These are phyloP conservation scores for Brachionus manjavacas DNA, from an alignment of 1,140 invertebrate species.

Conservation along the genomic window DNA sequence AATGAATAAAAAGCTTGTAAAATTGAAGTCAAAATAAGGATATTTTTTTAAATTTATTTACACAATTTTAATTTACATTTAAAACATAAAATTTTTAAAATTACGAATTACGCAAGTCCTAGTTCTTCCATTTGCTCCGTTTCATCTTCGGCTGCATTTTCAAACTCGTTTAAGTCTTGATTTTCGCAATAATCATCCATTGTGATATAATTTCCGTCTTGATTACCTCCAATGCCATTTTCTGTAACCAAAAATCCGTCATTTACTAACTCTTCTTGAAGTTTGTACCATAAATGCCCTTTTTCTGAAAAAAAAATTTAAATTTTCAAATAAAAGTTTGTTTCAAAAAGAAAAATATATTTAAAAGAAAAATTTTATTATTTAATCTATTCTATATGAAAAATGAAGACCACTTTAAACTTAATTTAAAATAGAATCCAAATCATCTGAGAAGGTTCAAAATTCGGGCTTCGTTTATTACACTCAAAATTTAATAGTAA, in stretches of 20 bases:
- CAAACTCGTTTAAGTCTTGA: background rate
- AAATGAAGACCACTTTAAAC: too few species aligned
- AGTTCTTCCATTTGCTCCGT: background rate
- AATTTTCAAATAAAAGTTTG: background rate
- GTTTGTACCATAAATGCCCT: slow-evolving; percentile 2
- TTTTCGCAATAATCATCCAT: background rate
- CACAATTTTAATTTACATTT: background rate
- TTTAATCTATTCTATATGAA: too few species aligned
- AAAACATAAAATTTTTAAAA: background rate
- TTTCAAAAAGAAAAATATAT: background rate
- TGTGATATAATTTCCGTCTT: background rate
- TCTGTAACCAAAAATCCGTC: background rate
- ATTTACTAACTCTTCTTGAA: background rate
- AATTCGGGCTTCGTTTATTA: too few species aligned
- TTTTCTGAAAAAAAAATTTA: background rate
- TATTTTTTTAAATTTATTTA: background rate
- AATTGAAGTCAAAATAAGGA: background rate
- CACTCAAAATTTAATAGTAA: too few species aligned
- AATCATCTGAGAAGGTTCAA: too few species aligned
- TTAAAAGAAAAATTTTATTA: background rate
- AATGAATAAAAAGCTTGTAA: too few species aligned
- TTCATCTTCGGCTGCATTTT: background rate
- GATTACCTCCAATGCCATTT: background rate
- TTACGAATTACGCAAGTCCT: background rate
- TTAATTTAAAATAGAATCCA: too few species aligned